Evolutionary conservation across 2,113 vertebrate species (phyloP).

Genomic region (cat (Felis catus)): DNA sequence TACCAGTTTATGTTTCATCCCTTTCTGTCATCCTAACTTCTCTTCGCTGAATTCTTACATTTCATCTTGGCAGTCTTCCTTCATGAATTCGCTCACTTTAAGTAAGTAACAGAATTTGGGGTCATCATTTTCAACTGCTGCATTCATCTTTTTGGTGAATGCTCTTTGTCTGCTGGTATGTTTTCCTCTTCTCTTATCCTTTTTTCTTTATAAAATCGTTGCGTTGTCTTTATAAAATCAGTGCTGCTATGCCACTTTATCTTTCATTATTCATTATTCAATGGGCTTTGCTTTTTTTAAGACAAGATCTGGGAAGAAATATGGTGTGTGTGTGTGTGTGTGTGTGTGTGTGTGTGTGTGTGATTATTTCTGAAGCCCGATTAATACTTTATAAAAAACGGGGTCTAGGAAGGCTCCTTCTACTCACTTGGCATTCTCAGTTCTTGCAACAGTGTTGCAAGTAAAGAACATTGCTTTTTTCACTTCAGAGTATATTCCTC

Average conservation of each 20-base stretch:
- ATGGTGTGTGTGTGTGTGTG: not conserved
- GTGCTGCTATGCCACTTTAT: not conserved
- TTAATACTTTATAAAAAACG: not conserved
- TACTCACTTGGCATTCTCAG: not conserved
- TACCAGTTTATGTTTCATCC: not conserved
- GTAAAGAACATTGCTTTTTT: not conserved
- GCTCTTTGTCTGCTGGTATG: not conserved
- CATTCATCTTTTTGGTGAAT: not conserved
- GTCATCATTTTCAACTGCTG: not conserved
- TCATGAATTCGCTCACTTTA: not conserved
- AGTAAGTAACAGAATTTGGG: not conserved
- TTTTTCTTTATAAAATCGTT: not conserved
- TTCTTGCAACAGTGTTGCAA: not conserved
- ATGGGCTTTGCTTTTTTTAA: not conserved
- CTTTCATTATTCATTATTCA: not conserved
- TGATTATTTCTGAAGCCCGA: not conserved
- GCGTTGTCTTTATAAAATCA: not conserved
- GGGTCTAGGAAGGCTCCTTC: not conserved
- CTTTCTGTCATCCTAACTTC: not conserved
- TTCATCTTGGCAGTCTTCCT: not conserved
- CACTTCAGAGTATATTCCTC: not conserved
- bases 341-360: not conserved
- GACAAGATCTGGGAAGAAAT: not conserved
- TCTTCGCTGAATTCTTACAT: not conserved
- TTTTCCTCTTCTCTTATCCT: not conserved